Evolutionary conservation across 1,140 invertebrate species (phyloP).

Genomic region (Anoplophora glabripennis): DNA sequence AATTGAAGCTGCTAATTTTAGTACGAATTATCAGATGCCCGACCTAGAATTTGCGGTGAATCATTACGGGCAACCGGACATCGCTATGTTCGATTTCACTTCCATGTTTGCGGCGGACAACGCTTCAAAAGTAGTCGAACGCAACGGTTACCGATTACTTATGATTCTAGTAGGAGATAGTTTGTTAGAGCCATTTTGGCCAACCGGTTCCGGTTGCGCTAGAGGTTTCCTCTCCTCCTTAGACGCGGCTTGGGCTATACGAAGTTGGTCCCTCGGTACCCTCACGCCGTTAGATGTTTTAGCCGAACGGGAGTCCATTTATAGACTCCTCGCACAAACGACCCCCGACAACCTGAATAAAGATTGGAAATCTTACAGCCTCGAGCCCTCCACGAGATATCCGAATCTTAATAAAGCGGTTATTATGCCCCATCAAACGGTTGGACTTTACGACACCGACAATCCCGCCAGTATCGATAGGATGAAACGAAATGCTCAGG

Average conservation of each 20-base stretch:
- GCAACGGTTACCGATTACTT: constrained; percentile 75
- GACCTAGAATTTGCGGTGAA: constrained; percentile 95
- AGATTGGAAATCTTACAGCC: constrained; percentile 81
- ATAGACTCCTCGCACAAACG: constrained; percentile 74
- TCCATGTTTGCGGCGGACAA: constrained; percentile 98
- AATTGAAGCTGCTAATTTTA: constrained; percentile 92
- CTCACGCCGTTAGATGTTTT: constrained; percentile 76
- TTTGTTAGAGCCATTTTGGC: constrained; percentile 97
- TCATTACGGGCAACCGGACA: constrained; percentile 95
- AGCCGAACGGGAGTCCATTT: constrained; percentile 93
- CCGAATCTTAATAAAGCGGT: constrained; percentile 60
- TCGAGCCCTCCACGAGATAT: constrained; percentile 85
- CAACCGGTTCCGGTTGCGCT: constrained; percentile 95
- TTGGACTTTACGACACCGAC: constrained; percentile 60
- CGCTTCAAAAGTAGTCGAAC: constrained; percentile 77
- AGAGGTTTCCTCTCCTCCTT: constrained; percentile 93
- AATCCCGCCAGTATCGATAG: constrained; percentile 52
- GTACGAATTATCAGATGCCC: constrained; percentile 88
- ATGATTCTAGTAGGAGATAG: constrained; percentile 94
- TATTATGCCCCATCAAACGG: constrained; percentile 61
- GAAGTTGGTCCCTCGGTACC: constrained; percentile 71
- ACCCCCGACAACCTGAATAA: constrained; percentile 93
- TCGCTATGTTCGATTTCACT: constrained; percentile 99
- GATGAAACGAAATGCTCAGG: constrained; percentile 43
- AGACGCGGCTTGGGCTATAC: constrained; percentile 94